Evolutionary conservation across 2,113 vertebrate genomes (phyloP).

Genomic region (Tringa solitaria): DNA sequence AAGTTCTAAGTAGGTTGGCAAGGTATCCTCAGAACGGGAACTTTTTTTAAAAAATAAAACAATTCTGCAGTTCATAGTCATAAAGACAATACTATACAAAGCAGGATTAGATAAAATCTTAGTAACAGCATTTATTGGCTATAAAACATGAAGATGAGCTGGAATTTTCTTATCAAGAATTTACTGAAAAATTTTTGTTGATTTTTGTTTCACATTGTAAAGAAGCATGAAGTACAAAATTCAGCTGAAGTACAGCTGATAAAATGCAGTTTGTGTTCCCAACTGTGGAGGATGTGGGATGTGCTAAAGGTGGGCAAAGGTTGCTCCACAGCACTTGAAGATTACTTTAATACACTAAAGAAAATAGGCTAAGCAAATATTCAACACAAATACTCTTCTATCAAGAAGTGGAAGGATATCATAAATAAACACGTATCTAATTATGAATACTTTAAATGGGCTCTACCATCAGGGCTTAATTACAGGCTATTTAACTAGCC

Average conservation of each 20-base stretch:
- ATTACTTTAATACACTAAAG: background rate
- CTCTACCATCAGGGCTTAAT: background rate
- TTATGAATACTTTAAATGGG: background rate
- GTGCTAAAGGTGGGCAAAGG: background rate
- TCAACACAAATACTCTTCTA: background rate
- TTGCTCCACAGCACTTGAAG: background rate
- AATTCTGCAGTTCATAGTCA: background rate
- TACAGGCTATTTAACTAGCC: background rate
- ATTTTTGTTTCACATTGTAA: background rate
- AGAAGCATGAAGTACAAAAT: background rate
- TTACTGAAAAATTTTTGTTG: background rate
- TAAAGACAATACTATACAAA: background rate
- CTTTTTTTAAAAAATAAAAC: background rate
- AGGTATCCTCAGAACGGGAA: background rate
- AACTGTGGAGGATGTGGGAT: background rate
- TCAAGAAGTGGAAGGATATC: background rate
- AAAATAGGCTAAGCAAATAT: background rate
- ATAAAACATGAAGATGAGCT: background rate
- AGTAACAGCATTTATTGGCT: background rate
- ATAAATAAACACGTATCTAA: background rate
- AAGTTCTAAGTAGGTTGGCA: background rate
- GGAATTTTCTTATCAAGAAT: background rate
- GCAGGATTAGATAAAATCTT: background rate
- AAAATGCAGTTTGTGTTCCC: background rate
- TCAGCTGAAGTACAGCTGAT: background rate